Base-by-base conservation (phyloP, 2,888 invertebrate species). In the Drymonia ruficornis region DNA sequence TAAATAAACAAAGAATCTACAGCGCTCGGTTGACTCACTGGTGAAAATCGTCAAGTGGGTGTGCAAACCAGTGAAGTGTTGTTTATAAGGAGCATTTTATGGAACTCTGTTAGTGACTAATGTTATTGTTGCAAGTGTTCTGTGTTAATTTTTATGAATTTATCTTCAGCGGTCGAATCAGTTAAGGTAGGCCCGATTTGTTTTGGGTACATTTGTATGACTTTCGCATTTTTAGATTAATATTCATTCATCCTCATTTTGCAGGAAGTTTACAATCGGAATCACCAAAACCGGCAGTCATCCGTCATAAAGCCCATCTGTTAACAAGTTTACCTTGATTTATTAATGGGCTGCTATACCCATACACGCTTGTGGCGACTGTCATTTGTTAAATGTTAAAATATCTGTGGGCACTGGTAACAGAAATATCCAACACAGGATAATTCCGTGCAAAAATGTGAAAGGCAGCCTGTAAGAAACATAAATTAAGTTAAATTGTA, bases 1-100 rank as follows among this genome's bases (percentile, higher is more conserved):
- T 87, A 86, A 86, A 87, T 78, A 87, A 88, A 87, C 83, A 84
- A 80, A 78, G 66, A 65, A 62, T 65, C 57, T 56, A 70, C 59
- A 65, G 63, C 67, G 62, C 67, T 64, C 56, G 59, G 67, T 76
- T 85, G 81, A 80, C 68, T 87, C 79, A 82, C 67, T 61, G 57
- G 58, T 65, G 56, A 63, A 74, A 69, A 60, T 59, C 50, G 60
- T 63, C 57, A 48, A 61, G 31, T 48, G 50, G 16, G 52, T 65
- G 62, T 59, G 12, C 61, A 70, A 50, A 51, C 54, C 47, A 52
- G 46, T 44, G 40, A 63, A 56, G 66, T 69, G 57, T 53, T 54
- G 50, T 45, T n/a, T 53, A 46, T 15, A 61, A 61, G 49, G 38
- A 56, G 15, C 43, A 48, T 52, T 59, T 61, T 54, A 50, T 58